These are phyloP conservation scores for Psophia crepitans DNA, from an alignment of 2,113 vertebrate species.

Conservation along the genomic window DNA sequence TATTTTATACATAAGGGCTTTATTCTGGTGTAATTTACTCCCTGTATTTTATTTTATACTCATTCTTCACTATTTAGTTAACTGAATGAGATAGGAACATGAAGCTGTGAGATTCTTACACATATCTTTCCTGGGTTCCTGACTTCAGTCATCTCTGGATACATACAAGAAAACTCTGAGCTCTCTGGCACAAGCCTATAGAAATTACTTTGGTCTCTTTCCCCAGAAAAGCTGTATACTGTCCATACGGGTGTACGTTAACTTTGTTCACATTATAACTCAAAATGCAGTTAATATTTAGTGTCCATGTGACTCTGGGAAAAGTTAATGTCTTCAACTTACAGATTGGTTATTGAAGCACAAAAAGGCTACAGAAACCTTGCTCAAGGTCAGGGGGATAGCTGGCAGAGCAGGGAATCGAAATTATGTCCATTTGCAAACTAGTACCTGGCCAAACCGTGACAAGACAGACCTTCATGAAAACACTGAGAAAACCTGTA, in stretches of 20 bases:
- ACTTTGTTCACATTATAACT: not conserved
- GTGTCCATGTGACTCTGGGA: not conserved
- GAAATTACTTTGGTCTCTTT: not conserved
- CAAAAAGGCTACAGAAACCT: not conserved
- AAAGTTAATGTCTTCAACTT: not conserved
- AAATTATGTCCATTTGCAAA: not conserved
- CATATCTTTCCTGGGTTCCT: not conserved
- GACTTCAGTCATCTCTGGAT: not conserved
- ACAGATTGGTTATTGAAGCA: not conserved
- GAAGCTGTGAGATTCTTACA: not conserved
- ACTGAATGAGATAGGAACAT: not conserved
- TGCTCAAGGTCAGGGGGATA: not conserved
- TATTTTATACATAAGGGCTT: not conserved
- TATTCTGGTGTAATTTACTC: not conserved
- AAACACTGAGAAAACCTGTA: not conserved
- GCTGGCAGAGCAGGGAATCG: not conserved
- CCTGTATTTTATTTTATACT: not conserved
- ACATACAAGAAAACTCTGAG: not conserved
- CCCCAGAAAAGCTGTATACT: not conserved
- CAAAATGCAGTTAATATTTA: conserved; percentile 48
- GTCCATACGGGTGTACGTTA: conserved; percentile 10
- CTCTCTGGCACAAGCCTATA: not conserved
- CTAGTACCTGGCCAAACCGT: not conserved
- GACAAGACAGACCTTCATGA: not conserved
- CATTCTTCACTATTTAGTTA: not conserved